Base-by-base conservation (phyloP, 92 coral and sea anemone species). In the Galaxea fascicularis region DNA sequence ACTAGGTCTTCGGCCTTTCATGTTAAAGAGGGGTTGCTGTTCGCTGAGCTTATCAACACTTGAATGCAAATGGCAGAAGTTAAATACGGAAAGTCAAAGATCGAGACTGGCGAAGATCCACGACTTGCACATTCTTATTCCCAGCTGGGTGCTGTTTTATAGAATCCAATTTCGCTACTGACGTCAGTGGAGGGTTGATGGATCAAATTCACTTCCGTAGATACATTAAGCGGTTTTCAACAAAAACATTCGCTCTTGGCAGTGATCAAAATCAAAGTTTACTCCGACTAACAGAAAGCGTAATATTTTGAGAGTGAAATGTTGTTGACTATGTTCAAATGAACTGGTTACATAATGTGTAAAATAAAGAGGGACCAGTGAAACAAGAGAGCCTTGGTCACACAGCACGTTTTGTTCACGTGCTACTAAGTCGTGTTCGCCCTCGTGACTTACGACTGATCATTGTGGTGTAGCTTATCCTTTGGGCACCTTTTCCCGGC, bases 1-100 rank as follows among this genome's bases (percentile, higher is more conserved):
- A 62, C 92, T 87, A 18, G 89, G 82, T 10, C 93, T 80, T 18
- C 95, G 82, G 58, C 90, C 88, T 84, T 90, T 92, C 89, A 91
- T 91, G 20, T 53, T 76, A 73, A 30, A 66, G 56, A 30, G 52
- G 51, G 47, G 62, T 18, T 14, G 9, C 62, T 59, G 39, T 46
- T 57, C n/a, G n/a, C n/a, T n/a, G n/a, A n/a, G 82, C 53, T 45
- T 60, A 47, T 71, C 46, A n/a, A n/a, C 25, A 76, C 35, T 44
- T 64, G 21, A 39, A 77, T 45, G 87, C 76, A 74, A 91, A 58
- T 45, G 31, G 21, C 65, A 46, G 35, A 47, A 59, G 9, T 63
- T 25, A 52, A 64, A 59, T 20, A 52, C 60, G 73, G 49, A 47
- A 58, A 11, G 7, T 44, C 14, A 31, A 8, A 45, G 4, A n/a